Base-by-base conservation (phyloP, 2,888 invertebrate species). In the Limnephilus rhombicus region DNA sequence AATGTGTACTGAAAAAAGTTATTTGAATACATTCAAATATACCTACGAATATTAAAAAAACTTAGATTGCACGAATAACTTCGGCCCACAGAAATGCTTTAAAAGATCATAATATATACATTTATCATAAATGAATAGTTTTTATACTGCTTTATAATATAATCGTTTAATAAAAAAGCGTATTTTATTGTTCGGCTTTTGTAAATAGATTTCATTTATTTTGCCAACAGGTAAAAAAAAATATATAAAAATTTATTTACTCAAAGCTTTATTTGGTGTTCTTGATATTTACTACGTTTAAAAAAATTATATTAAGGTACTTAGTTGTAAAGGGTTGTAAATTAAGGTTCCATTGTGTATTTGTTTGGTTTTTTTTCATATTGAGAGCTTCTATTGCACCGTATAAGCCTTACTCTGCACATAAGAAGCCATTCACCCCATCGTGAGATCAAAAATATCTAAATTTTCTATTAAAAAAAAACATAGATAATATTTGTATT, bases 11-110 rank as follows among this genome's bases (percentile, higher is more conserved):
- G 31, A 68, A 18, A 34, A 80, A 68, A 12, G 18, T 18, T 31
- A 88, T 80, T 88, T 80, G 24, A 80, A 37, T 24, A 80, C 13
- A 31, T 24, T 68, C 68, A 68, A 68, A 68, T 49, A 24, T 68
- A 31, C 31, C 31, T 31, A 80, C 12, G 24, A 80, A 80, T 37
- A 80, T 31, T 53, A 29, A 68, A 49, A 88, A 53, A 37, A 80
- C 31, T 15, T 83, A 83, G 37, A 37, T 83, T 83, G 81, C 89
- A 90, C 89, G 31, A 37, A 68, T 45, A 45, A 45, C 45, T 82
- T 90, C 89, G 29, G 85, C 90, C 53, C 90, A 83, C 82, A 49
- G 82, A 90, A 90, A 82, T 90, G 90, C 90, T 90, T 90, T 90
- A 90, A 90, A 82, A 31, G 18, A 90, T 29, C 80, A 82, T 34